phyloP scores from a whole-genome alignment of 2,113 vertebrate species.

The Pogona vitticeps region DNA sequence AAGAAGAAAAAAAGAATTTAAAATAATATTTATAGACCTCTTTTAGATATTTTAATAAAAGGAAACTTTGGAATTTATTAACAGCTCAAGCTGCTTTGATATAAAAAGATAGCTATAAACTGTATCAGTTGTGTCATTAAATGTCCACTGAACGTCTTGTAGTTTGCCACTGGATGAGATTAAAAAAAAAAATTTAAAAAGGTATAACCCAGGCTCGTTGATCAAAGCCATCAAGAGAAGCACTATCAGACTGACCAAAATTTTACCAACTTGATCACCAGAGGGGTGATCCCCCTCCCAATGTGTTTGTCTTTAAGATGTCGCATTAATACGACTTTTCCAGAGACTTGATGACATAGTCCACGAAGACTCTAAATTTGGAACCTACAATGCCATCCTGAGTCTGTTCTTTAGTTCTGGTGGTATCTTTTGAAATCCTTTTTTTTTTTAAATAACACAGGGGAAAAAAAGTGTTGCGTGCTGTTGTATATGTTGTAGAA shows the following conservation, averaged over 20 bases:
- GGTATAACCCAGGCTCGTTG: slow-evolving; percentile 75
- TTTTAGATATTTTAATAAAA: slow-evolving; percentile 97
- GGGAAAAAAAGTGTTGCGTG: slow-evolving; percentile 77
- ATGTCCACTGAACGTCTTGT: slow-evolving; percentile 94
- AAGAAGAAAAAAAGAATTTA: slow-evolving; percentile 73
- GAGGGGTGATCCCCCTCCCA: slow-evolving; percentile 55
- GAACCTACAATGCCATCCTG: slow-evolving; percentile 69
- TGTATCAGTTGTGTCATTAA: slow-evolving; percentile 93
- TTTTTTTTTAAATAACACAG: slow-evolving; percentile 75
- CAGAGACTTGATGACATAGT: slow-evolving; percentile 85
- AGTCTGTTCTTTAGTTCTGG: slow-evolving; percentile 86
- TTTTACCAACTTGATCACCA: slow-evolving; percentile 81
- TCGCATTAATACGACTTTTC: slow-evolving; percentile 72
- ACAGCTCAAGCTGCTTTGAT: slow-evolving; percentile 94
- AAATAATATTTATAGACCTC: slow-evolving; percentile 93
- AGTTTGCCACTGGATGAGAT: slow-evolving; percentile 99
- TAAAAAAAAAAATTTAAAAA: slow-evolving; percentile 71
- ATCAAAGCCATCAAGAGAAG: slow-evolving; percentile 97
- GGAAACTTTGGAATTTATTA: slow-evolving; percentile 96
- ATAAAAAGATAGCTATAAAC: slow-evolving; percentile 89
- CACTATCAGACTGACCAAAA: slow-evolving; percentile 93
- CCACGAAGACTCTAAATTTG: slow-evolving; percentile 90
- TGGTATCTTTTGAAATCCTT: slow-evolving; percentile 83
- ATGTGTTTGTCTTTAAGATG: slow-evolving; percentile 91
- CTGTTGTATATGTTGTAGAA: slow-evolving; percentile 87